These are phyloP conservation scores for Emydocephalus ijimae DNA, from an alignment of 2,113 vertebrate genomes.

Conservation along the genomic window DNA sequence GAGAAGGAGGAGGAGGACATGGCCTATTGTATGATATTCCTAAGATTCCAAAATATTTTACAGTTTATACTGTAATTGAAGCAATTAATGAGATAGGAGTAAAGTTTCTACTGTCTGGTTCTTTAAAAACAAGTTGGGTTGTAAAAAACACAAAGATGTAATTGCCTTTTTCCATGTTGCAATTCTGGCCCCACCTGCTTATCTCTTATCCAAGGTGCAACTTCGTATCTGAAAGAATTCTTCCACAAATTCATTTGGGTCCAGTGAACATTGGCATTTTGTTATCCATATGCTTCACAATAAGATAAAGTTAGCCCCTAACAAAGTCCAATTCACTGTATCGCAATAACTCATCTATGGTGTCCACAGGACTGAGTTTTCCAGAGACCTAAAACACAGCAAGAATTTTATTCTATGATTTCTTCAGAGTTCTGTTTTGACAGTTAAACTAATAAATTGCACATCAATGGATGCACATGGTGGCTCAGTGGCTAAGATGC, in stretches of 20 bases:
- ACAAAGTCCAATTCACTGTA: neutral
- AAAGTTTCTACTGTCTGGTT: neutral
- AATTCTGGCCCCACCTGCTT: neutral
- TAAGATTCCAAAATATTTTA: slow-evolving; percentile 41
- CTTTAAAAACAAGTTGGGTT: neutral
- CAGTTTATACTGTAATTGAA: slow-evolving; percentile 21
- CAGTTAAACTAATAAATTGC: neutral
- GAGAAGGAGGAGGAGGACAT: no score
- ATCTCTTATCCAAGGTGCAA: neutral
- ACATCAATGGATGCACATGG: neutral
- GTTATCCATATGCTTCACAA: neutral
- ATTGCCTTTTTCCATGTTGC: neutral
- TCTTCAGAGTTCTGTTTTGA: neutral
- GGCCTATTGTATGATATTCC: neutral
- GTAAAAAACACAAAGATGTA: neutral
- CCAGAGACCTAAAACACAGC: neutral
- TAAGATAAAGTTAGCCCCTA: neutral
- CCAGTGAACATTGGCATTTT: neutral
- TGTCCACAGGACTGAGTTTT: neutral
- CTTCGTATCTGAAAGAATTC: neutral
- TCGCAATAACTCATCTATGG: neutral
- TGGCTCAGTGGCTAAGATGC: no score
- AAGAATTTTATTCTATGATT: neutral
- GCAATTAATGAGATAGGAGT: neutral
- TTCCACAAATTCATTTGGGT: neutral